Percentiles rank a stretch among this genome's conserved stretches.
phyloP scores from a whole-genome alignment of 2,113 vertebrate species.

The Rhinichthys klamathensis region DNA sequence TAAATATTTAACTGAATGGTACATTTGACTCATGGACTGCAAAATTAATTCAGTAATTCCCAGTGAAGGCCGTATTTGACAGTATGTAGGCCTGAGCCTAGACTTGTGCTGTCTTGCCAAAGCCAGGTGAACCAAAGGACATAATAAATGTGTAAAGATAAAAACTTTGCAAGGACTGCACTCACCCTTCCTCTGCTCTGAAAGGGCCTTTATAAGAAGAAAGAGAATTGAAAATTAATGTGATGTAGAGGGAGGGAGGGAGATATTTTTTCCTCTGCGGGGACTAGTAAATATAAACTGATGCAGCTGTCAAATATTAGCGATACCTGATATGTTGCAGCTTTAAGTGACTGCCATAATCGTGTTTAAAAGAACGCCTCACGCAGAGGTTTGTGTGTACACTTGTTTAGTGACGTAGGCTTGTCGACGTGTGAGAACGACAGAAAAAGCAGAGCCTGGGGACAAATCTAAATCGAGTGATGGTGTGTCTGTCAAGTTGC shows the following conservation, averaged over 20 bases:
- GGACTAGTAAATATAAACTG: slow-evolving; percentile 26
- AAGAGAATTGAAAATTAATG: not conserved
- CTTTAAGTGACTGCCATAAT: slow-evolving; percentile 11
- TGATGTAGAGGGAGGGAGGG: no score
- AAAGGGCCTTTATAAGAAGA: not conserved
- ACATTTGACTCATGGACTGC: slow-evolving; percentile 6
- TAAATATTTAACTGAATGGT: not conserved
- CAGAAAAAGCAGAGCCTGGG: slow-evolving; percentile 6
- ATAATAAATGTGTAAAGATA: not conserved
- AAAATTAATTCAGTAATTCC: not conserved
- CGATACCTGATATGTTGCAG: slow-evolving; percentile 14
- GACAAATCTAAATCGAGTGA: slow-evolving; percentile 18
- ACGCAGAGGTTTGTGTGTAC: not conserved
- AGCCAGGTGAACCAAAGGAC: slow-evolving; percentile 8
- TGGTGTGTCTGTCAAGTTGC: slow-evolving; percentile 13
- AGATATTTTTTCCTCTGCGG: not conserved
- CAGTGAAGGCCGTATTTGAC: not conserved
- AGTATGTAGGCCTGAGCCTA: not conserved
- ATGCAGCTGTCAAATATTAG: slow-evolving; percentile 21
- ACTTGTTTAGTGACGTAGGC: not conserved
- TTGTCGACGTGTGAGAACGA: slow-evolving; percentile 11
- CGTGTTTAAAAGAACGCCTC: not conserved
- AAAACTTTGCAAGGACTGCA: not conserved
- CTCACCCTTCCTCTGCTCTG: not conserved
- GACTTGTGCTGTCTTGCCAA: not conserved